Conservation (phyloP, 1,140 invertebrate species). For the Cyphomyrmex costatus region DNA sequence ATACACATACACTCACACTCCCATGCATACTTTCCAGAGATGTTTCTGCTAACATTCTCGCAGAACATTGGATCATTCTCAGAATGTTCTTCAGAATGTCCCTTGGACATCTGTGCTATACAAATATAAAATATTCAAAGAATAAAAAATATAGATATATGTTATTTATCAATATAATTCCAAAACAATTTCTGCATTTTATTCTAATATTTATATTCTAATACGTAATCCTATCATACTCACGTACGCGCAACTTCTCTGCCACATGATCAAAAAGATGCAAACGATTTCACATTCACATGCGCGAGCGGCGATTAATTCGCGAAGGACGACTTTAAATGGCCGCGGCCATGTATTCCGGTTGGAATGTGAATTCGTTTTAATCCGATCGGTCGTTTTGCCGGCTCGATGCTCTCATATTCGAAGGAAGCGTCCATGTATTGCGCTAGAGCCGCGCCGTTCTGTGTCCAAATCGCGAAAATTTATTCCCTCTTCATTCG, state of each 20-base stretch:
- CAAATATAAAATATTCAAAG: too few species aligned
- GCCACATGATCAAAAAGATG: background rate
- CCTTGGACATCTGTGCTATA: too few species aligned
- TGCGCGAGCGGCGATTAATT: constrained; percentile 32
- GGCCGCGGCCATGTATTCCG: background rate
- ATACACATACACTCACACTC: too few species aligned
- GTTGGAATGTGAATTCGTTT: constrained; percentile 29
- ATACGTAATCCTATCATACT: too few species aligned
- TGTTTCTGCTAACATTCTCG: too few species aligned
- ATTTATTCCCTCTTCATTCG: constrained; percentile 65
- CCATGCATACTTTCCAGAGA: too few species aligned
- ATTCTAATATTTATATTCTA: background rate
- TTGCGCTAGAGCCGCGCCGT: background rate
- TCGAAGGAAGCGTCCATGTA: constrained; percentile 36
- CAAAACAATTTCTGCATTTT: background rate
- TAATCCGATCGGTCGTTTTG: constrained; percentile 47
- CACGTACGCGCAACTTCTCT: background rate
- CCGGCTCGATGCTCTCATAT: constrained; percentile 48
- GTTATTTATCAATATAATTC: background rate
- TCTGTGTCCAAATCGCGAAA: constrained; percentile 45
- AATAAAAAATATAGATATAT: background rate
- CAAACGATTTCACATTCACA: constrained; percentile 3
- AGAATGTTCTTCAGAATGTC: too few species aligned
- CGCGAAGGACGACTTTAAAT: constrained; percentile 11
- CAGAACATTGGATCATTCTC: too few species aligned